Evolutionary conservation across 2,113 vertebrate species (phyloP).

Genomic region (Steatornis caripensis): DNA sequence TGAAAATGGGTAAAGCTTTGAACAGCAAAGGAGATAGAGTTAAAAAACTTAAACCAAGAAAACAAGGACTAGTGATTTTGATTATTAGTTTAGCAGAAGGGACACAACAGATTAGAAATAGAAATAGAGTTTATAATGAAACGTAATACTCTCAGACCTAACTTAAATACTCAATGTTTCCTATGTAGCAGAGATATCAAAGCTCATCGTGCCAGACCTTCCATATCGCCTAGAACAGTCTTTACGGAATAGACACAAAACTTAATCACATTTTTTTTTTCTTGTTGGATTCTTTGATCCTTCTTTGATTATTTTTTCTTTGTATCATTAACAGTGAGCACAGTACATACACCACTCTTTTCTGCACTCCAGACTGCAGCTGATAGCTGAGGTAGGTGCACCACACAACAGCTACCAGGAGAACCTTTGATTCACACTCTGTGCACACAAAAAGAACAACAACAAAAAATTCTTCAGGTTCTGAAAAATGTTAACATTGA

Average conservation of each 20-base stretch:
- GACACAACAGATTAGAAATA: not conserved
- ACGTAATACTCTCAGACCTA: not conserved
- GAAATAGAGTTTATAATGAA: not conserved
- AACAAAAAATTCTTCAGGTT: not conserved
- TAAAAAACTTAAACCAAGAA: not conserved
- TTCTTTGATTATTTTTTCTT: not conserved
- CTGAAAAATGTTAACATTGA: too few species aligned
- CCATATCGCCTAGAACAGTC: not conserved
- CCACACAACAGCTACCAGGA: not conserved
- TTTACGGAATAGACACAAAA: not conserved
- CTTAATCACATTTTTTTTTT: rapidly evolving
- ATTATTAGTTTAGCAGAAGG: not conserved
- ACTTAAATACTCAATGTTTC: not conserved
- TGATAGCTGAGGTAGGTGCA: not conserved
- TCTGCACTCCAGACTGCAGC: not conserved
- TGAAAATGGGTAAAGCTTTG: not conserved
- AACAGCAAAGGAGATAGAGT: not conserved
- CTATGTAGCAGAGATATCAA: not conserved
- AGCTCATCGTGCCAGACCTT: not conserved
- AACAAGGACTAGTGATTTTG: not conserved
- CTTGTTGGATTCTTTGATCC: not conserved
- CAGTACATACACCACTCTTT: not conserved
- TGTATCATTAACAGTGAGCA: not conserved
- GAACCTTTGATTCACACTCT: not conserved
- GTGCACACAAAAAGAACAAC: not conserved